Conservation (phyloP, 2,113 vertebrate genomes). For the Mustela lutreola region DNA sequence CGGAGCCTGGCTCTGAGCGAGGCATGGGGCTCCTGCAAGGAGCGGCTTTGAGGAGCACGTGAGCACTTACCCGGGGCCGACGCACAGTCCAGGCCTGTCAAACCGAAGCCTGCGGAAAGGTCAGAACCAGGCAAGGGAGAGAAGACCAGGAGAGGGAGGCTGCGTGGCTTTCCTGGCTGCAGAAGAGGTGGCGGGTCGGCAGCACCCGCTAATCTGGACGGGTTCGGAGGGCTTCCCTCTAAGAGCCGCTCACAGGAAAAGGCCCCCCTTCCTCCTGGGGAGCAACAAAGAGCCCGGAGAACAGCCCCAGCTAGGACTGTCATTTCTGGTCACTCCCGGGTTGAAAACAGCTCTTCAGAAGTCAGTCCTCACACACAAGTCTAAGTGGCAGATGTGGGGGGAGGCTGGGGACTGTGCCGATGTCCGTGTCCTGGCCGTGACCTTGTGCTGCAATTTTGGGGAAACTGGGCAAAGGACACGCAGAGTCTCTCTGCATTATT, state of each 20-base stretch:
- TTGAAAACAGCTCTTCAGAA: neutral
- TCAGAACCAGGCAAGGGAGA: neutral
- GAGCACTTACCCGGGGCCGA: accelerated
- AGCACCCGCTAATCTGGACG: neutral
- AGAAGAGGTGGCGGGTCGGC: neutral
- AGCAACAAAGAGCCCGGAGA: neutral
- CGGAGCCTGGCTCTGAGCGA: accelerated
- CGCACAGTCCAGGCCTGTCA: neutral
- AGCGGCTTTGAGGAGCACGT: accelerated
- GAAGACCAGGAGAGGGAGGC: neutral
- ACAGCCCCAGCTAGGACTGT: too few relatives aligned
- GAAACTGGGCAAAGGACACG: neutral
- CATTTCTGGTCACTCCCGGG: neutral
- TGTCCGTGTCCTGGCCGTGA: neutral
- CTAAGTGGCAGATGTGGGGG: accelerated
- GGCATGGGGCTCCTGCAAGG: neutral
- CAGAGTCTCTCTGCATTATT: accelerated
- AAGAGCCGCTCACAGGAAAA: neutral
- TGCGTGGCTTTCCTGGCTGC: too few relatives aligned
- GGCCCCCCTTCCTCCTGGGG: neutral
- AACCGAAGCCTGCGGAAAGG: neutral
- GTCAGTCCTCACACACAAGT: neutral
- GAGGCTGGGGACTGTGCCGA: accelerated
- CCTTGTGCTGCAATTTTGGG: too few relatives aligned
- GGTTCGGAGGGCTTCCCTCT: neutral